phyloP scores from a whole-genome alignment of 2,888 invertebrate genomes.

The Reticulitermes lucifugus region DNA sequence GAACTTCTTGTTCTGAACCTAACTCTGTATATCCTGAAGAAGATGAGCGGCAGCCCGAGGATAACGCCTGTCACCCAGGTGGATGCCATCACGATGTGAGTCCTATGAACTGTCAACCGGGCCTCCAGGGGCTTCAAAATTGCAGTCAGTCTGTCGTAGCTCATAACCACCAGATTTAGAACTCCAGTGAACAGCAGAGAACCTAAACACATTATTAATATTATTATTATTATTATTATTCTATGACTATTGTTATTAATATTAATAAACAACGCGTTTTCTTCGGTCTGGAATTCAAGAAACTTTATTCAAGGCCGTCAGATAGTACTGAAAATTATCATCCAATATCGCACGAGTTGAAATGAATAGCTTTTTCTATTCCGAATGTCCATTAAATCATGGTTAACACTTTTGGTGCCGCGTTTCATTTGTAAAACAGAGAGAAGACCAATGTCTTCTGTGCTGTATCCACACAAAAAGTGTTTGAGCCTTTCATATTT shows the following conservation, averaged over 20 bases:
- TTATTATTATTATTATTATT: not conserved
- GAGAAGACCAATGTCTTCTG: too few relatives aligned
- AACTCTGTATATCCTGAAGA: conserved; percentile 74
- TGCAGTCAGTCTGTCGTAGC: conserved; percentile 85
- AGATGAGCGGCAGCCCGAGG: conserved; percentile 74
- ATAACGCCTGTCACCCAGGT: conserved; percentile 76
- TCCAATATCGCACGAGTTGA: too few relatives aligned
- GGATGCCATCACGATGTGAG: conserved; percentile 72
- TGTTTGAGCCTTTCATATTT: too few relatives aligned
- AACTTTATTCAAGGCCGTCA: too few relatives aligned
- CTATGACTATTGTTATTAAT: not conserved
- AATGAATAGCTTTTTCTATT: too few relatives aligned
- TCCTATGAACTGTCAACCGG: conserved; percentile 73
- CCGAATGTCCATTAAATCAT: too few relatives aligned
- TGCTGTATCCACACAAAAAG: too few relatives aligned
- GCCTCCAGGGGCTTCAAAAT: conserved; percentile 80
- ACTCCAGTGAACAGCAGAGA: conserved; percentile 80
- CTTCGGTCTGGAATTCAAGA: too few relatives aligned
- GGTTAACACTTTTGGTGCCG: too few relatives aligned
- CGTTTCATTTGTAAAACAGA: too few relatives aligned
- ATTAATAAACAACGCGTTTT: too few relatives aligned
- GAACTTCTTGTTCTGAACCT: not conserved
- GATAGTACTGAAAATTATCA: too few relatives aligned
- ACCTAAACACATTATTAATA: conserved; percentile 64
- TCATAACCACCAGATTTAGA: conserved; percentile 80